Conservation (phyloP, 2,888 invertebrate genomes). For the Kuschelorhynchus macadamiae region DNA sequence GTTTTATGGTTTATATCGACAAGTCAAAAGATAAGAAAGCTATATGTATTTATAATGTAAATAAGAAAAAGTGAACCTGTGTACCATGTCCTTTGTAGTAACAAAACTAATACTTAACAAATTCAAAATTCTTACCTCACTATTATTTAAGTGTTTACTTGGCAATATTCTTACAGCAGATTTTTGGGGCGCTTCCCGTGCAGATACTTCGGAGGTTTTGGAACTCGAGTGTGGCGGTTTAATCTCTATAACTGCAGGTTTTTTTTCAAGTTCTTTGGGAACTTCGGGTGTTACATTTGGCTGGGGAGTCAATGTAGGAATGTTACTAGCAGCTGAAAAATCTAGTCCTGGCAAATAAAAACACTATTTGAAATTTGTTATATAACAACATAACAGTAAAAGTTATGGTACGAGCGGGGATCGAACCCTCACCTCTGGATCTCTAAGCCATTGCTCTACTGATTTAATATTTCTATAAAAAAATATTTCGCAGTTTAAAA, state of each 20-base stretch:
- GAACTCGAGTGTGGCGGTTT: constrained; percentile 16
- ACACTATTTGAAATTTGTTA: too few species aligned
- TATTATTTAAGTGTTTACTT: constrained; percentile 70
- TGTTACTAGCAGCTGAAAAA: constrained; percentile 34
- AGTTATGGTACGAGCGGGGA: too few species aligned
- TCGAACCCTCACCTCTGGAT: too few species aligned
- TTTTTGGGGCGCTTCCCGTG: constrained; percentile 54
- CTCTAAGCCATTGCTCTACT: too few species aligned
- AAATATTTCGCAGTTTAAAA: too few species aligned
- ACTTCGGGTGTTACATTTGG: constrained; percentile 37
- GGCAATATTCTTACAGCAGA: constrained; percentile 55
- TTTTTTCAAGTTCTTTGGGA: constrained; percentile 33
- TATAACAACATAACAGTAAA: background rate
- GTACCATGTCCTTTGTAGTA: too few species aligned
- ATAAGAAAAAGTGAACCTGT: too few species aligned
- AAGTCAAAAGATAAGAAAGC: background rate
- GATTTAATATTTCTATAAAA: too few species aligned
- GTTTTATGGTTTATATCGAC: too few species aligned
- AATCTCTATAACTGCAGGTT: constrained; percentile 28
- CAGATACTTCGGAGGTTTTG: constrained; percentile 43
- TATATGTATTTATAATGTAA: too few species aligned
- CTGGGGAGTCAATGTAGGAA: constrained; percentile 72
- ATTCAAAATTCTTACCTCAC: constrained; percentile 69
- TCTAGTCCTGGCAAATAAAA: constrained; percentile 30
- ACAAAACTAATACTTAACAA: too few species aligned